phyloP scores from a whole-genome alignment of 2,113 vertebrate genomes.

The Excalfactoria chinensis region DNA sequence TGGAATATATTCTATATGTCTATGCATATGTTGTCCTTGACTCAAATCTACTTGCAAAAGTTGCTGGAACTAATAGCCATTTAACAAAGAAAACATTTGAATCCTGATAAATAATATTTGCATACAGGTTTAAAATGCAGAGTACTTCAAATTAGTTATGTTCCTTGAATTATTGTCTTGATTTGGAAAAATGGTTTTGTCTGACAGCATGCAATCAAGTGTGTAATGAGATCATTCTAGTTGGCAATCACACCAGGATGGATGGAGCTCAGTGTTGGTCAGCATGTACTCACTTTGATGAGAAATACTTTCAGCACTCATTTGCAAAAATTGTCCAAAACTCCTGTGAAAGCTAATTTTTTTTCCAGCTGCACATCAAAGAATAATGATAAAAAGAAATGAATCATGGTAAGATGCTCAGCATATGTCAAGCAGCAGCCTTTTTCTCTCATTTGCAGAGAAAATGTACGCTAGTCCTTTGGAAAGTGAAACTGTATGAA shows the following conservation, averaged over 20 bases:
- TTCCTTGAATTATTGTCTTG: conserved; percentile 16
- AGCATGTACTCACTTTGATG: neutral
- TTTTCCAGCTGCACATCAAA: neutral
- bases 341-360: neutral
- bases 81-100: neutral
- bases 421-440: neutral
- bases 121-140: conserved; percentile 8
- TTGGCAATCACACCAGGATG: neutral
- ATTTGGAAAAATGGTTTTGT: conserved; percentile 25
- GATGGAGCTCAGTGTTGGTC: conserved; percentile 10
- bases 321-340: conserved; percentile 29
- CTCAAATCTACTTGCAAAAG: neutral
- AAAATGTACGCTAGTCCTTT: conserved; percentile 1
- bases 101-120: neutral
- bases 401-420: conserved; percentile 9
- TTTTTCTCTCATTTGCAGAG: neutral
- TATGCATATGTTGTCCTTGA: neutral
- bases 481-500: neutral
- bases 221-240: conserved; percentile 39
- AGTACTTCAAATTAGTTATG: conserved; percentile 1
- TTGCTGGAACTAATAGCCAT: neutral
- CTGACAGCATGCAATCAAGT: conserved; percentile 49
- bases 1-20: neutral
- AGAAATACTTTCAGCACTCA: neutral
- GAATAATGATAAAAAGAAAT: neutral